These are phyloP conservation scores for Eledone cirrhosa DNA, from an alignment of 2,888 invertebrate species.

Conservation along the genomic window DNA sequence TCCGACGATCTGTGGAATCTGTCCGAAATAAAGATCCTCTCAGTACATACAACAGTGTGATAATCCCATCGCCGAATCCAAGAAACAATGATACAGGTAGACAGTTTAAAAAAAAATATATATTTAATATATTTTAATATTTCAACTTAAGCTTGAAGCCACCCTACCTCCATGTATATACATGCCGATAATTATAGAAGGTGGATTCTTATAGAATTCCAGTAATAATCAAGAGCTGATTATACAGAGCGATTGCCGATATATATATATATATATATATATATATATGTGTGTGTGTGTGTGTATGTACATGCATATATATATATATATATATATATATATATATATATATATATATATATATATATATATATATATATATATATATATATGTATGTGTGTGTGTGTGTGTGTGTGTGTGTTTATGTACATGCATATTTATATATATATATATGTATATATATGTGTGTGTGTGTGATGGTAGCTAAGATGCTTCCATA, in stretches of 20 bases:
- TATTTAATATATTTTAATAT: not conserved
- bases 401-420: not conserved
- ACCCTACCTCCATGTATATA: not conserved
- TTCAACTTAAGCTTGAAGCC: not conserved
- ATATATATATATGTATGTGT: not conserved
- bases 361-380: not conserved
- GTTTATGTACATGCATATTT: not conserved
- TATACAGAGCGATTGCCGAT: too few relatives aligned
- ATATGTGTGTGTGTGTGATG: too few relatives aligned
- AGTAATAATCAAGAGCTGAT: too few relatives aligned
- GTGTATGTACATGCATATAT: not conserved
- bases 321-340: not conserved
- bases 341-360: too few relatives aligned
- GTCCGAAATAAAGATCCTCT: not conserved
- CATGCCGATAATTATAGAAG: not conserved
- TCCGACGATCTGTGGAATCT: not conserved
- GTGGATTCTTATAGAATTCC: too few relatives aligned
- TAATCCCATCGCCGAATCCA: conserved; percentile 1
- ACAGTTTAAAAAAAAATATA: not conserved
- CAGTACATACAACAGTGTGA: conserved; percentile 4
- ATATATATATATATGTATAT: too few relatives aligned
- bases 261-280: not conserved
- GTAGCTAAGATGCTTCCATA: too few relatives aligned
- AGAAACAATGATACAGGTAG: conserved; percentile 11
- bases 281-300: not conserved